phyloP scores from a whole-genome alignment of 2,797 vertebrate species.

The Lithobates sylvaticus region DNA sequence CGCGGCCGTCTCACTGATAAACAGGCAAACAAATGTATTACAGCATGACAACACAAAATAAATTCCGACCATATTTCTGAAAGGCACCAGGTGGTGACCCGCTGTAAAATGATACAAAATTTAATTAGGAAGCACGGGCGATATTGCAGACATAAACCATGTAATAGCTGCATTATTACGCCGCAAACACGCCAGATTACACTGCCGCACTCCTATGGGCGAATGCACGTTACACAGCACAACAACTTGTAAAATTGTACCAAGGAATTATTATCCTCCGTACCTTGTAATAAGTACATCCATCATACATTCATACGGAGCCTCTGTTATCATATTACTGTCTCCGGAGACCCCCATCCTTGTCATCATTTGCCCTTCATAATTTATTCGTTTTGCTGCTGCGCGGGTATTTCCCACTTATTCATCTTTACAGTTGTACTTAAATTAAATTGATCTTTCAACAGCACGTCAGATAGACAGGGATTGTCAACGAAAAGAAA shows the following conservation, averaged over 20 bases:
- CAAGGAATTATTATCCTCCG: conserved; percentile 76
- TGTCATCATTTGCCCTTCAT: conserved; percentile 85
- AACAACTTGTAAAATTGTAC: conserved; percentile 76
- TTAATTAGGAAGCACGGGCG: neutral
- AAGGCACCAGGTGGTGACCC: conserved; percentile 24
- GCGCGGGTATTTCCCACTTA: conserved; percentile 79
- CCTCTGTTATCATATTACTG: conserved; percentile 81
- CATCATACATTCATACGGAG: conserved; percentile 79
- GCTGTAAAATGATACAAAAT: neutral
- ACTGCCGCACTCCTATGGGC: conserved; percentile 71
- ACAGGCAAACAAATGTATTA: neutral
- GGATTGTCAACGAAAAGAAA: conserved; percentile 70
- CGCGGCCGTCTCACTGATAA: neutral
- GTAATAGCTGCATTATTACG: conserved; percentile 63
- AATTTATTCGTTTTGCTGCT: conserved; percentile 84
- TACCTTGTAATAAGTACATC: conserved; percentile 76
- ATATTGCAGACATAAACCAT: conserved; percentile 61
- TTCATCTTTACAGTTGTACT: conserved; percentile 83
- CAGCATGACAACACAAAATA: neutral
- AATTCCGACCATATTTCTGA: neutral
- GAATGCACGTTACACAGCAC: conserved; percentile 68
- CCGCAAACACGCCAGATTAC: conserved; percentile 70
- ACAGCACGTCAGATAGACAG: conserved; percentile 69
- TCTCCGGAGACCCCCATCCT: conserved; percentile 75
- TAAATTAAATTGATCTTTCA: conserved; percentile 80